These are phyloP conservation scores for Toxotes jaculatrix DNA, from an alignment of 2,113 vertebrate genomes.

Conservation along the genomic window DNA sequence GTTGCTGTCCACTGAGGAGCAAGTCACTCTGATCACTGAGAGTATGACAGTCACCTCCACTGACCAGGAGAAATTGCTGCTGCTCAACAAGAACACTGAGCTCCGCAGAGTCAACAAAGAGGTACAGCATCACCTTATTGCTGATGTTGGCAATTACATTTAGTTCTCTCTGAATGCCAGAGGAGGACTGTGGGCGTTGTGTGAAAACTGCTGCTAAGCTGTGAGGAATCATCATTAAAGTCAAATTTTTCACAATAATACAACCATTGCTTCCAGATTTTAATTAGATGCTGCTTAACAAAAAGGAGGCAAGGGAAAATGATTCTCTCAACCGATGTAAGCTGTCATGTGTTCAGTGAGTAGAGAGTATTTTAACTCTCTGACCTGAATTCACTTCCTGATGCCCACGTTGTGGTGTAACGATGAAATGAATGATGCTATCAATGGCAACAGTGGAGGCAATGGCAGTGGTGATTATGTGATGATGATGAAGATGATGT, in stretches of 20 bases:
- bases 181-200: slow-evolving; percentile 59
- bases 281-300: slow-evolving; percentile 23
- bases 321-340: background rate
- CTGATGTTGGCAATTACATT: slow-evolving; percentile 62
- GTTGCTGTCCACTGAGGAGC: slow-evolving; percentile 79
- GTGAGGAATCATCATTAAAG: slow-evolving; percentile 36
- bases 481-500: slow-evolving; percentile 34
- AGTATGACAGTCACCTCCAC: slow-evolving; percentile 86
- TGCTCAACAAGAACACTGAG: slow-evolving; percentile 86
- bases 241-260: slow-evolving; percentile 33
- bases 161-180: slow-evolving; percentile 52
- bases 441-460: slow-evolving; percentile 12
- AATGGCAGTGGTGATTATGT: slow-evolving; percentile 17
- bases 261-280: slow-evolving; percentile 40
- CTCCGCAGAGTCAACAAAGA: slow-evolving; percentile 85
- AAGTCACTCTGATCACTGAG: slow-evolving; percentile 85
- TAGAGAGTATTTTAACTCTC: background rate
- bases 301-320: background rate
- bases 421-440: background rate
- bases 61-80: slow-evolving; percentile 86
- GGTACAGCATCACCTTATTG: slow-evolving; percentile 66
- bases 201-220: slow-evolving; percentile 65
- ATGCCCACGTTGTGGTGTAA: slow-evolving; percentile 1
- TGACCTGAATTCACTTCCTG: slow-evolving; percentile 30
- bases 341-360: slow-evolving; percentile 4